Percentiles rank a stretch among this genome's conserved stretches.
Conservation (phyloP, 2,888 invertebrate genomes). For the Mellilla xanthometata region DNA sequence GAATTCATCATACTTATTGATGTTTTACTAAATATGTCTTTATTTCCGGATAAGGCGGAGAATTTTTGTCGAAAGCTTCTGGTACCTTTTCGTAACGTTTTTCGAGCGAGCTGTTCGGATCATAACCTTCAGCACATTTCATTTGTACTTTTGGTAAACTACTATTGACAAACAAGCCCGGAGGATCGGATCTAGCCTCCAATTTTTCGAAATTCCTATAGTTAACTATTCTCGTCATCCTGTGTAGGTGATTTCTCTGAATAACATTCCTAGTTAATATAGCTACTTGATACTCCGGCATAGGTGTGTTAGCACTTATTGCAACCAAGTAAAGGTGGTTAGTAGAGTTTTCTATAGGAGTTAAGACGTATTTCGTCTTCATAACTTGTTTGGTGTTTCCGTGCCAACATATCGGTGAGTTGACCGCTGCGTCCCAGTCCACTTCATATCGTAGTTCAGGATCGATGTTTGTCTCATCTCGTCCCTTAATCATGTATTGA, state of each 20-base stretch:
- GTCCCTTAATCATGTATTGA: conserved; percentile 5
- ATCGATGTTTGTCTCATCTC: not conserved
- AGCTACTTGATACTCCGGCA: conserved; percentile 19
- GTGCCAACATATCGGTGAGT: conserved; percentile 20
- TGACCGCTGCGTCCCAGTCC: conserved; percentile 4
- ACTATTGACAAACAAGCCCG: not conserved
- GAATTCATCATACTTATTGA: no score
- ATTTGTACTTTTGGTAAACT: conserved; percentile 2
- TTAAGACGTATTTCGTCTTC: not conserved
- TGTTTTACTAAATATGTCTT: conserved; percentile 3
- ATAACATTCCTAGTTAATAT: conserved; percentile 5
- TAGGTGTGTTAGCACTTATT: not conserved
- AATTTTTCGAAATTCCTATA: conserved; percentile 1
- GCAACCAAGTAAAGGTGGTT: conserved; percentile 2
- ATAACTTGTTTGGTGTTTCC: not conserved
- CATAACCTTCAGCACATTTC: conserved; percentile 1
- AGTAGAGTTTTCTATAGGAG: conserved; percentile 1
- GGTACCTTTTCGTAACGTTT: not conserved
- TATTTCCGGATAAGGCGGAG: not conserved
- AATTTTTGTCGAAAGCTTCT: not conserved
- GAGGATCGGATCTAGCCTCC: not conserved
- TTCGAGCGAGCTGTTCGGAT: not conserved
- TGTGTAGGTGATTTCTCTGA: not conserved
- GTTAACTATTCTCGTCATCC: not conserved
- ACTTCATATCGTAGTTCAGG: not conserved